These are phyloP conservation scores for Corythaeola cristata DNA, from an alignment of 2,113 vertebrate genomes.

Conservation along the genomic window DNA sequence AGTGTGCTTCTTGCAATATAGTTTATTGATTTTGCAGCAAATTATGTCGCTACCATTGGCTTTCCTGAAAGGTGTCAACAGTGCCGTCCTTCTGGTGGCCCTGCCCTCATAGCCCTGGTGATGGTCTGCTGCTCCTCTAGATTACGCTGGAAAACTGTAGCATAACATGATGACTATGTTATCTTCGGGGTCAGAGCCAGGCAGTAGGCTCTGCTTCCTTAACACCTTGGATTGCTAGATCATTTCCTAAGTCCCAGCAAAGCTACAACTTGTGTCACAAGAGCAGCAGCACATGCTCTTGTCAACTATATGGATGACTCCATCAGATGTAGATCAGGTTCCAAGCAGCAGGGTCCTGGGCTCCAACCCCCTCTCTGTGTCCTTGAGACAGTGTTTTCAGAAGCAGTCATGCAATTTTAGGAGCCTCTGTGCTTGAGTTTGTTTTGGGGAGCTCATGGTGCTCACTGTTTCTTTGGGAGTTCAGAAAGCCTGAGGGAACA, in stretches of 20 bases:
- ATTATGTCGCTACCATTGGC: background rate
- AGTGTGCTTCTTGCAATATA: background rate
- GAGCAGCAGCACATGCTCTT: background rate
- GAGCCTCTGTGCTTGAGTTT: background rate
- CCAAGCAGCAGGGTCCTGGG: background rate
- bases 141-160: background rate
- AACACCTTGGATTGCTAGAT: background rate
- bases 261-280: background rate
- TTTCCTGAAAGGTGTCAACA: background rate
- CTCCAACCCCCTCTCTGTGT: background rate
- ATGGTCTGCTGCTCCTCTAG: background rate
- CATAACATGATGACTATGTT: background rate
- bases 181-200: background rate
- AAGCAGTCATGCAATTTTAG: background rate
- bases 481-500: background rate
- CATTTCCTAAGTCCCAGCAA: background rate
- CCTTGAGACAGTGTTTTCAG: background rate
- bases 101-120: background rate
- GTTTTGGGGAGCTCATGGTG: background rate
- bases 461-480: background rate
- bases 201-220: background rate
- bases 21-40: background rate
- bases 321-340: background rate
- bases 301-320: background rate
- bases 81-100: background rate